phyloP scores from a whole-genome alignment of 2,797 vertebrate genomes.

The Kryptopterus vitreolus region DNA sequence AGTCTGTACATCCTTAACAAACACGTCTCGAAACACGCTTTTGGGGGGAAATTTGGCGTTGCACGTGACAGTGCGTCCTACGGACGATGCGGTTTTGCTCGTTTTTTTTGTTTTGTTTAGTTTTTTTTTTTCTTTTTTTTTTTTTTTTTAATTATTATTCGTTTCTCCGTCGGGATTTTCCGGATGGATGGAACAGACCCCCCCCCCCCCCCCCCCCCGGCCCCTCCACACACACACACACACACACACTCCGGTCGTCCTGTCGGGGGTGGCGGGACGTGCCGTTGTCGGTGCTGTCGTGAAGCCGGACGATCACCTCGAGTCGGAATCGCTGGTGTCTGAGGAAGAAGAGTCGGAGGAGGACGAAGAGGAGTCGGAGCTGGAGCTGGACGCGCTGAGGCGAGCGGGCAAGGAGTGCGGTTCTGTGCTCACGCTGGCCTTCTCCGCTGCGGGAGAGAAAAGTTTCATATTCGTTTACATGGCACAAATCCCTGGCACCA shows the following conservation, averaged over 20 bases:
- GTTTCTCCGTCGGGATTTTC: neutral
- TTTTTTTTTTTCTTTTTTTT: neutral
- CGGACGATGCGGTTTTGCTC: slow-evolving; percentile 1
- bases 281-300: slow-evolving; percentile 28
- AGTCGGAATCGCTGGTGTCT: slow-evolving; percentile 93
- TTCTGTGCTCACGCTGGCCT: slow-evolving; percentile 69
- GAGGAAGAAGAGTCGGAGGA: slow-evolving; percentile 85
- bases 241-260: too few species aligned
- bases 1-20: slow-evolving; percentile 65
- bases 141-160: too few species aligned
- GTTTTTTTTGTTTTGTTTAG: neutral
- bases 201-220: too few species aligned
- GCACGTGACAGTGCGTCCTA: slow-evolving; percentile 11
- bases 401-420: slow-evolving; percentile 74
- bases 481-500: too few species aligned
- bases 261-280: too few species aligned
- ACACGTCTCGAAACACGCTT: slow-evolving; percentile 32
- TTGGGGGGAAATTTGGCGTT: slow-evolving; percentile 20
- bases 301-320: slow-evolving; percentile 66
- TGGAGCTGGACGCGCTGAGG: slow-evolving; percentile 91
- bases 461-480: too few species aligned
- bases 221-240: too few species aligned
- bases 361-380: slow-evolving; percentile 83
- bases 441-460: slow-evolving; percentile 74
- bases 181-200: neutral